These are phyloP conservation scores for Drosophila ezoana DNA, from an alignment of 2,888 invertebrate genomes.

Conservation along the genomic window DNA sequence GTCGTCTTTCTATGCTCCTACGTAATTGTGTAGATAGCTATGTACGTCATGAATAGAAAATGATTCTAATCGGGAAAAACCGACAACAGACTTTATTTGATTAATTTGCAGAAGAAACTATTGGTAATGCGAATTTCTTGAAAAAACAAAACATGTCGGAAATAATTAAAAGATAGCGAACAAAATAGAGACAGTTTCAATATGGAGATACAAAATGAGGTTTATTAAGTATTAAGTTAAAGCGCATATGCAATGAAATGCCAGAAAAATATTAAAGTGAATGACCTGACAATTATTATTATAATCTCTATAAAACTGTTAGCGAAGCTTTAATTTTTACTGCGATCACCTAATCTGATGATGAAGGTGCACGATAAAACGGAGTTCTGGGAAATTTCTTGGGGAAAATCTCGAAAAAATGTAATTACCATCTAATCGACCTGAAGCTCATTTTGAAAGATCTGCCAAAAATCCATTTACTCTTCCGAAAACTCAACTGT, in stretches of 20 bases:
- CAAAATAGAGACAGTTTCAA: neutral
- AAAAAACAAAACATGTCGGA: conserved; percentile 6
- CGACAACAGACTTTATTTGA: conserved; percentile 11
- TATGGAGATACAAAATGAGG: conserved; percentile 16
- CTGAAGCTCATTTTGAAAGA: too few relatives aligned
- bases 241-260: conserved; percentile 8
- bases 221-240: conserved; percentile 9
- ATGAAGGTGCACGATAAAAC: too few relatives aligned
- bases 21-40: neutral
- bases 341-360: too few relatives aligned
- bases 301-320: too few relatives aligned
- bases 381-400: too few relatives aligned
- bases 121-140: neutral
- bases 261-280: neutral
- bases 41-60: conserved; percentile 21
- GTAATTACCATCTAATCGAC: too few relatives aligned
- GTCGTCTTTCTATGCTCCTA: neutral
- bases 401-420: too few relatives aligned
- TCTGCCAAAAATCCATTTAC: too few relatives aligned
- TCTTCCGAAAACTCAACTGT: too few relatives aligned
- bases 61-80: conserved; percentile 2
- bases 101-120: conserved; percentile 11
- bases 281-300: too few relatives aligned
- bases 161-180: conserved; percentile 35
- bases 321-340: too few relatives aligned